Evolutionary conservation across 2,113 vertebrate genomes (phyloP), one percentile per base, ranked within the genome.

Genomic region (Opisthocomus hoazin): DNA sequence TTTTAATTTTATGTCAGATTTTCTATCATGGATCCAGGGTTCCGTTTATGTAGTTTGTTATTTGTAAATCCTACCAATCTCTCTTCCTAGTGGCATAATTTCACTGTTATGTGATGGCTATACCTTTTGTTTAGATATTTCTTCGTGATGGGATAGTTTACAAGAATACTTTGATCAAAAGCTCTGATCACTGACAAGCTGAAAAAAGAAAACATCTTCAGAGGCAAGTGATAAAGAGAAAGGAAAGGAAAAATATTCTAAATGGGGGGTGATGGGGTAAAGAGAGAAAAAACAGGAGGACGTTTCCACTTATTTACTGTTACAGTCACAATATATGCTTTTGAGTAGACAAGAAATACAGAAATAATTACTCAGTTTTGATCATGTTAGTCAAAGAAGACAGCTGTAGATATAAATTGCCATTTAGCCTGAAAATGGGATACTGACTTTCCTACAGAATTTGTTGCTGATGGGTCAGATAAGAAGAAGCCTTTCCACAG

Each of bases 311-410:
- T 54, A 71, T 91, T 96, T 97, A 81, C 41, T 69, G 23, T 53
- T 95, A 45, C 23, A 91, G 45, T 81, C 57, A 53, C 79, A 93
- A 83, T 10, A 57, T 66, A 77, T 58, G n/a, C 26, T 54, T 93
- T 92, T 89, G 45, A 76, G 51, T 64, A 36, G 32, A 69, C 11
- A 51, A 95, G 79, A 92, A 46, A 15, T 9, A 23, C 3, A 13
- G 36, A 96, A 91, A 18, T 88, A 78, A 84, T 93, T 80, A 65
- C 57, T 87, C 57, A 58, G 15, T 93, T 96, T 97, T 98, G 97
- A 96, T 94, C 63, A 89, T 29, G 37, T 94, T 96, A 87, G 88
- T 96, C 57, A 97, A 96, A 95, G 77, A 91, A 89, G 97, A 92
- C 37, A 90, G 23, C 46, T 96, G 73, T 58, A 96, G 53, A n/a